phyloP scores from a whole-genome alignment of 2,113 vertebrate species.

The Campylomormyrus tamandua region DNA sequence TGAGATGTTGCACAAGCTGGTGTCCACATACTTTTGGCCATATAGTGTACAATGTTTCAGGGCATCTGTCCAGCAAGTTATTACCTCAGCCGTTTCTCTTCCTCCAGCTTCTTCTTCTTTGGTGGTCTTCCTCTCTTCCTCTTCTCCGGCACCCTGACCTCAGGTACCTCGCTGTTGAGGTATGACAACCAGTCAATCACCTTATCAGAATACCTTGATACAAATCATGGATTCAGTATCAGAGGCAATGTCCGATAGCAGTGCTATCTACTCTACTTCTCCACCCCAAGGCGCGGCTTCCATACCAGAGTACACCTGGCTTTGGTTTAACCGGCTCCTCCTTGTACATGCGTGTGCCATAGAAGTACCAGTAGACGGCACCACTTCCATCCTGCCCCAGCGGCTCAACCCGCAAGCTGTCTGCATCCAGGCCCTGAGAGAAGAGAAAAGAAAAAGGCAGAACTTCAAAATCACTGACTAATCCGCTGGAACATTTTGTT shows the following conservation, averaged over 20 bases:
- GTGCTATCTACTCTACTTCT: neutral
- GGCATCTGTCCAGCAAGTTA: neutral
- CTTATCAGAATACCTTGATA: too few species aligned
- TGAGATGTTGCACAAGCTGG: neutral
- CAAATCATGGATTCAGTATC: neutral
- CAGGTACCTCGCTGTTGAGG: conserved; percentile 46
- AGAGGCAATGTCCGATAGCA: neutral
- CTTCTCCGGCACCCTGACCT: conserved; percentile 57
- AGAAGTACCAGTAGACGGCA: conserved; percentile 98
- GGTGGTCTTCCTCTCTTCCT: conserved; percentile 84
- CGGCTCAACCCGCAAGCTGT: conserved; percentile 90
- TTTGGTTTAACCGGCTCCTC: conserved; percentile 70
- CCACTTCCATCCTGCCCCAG: conserved; percentile 86
- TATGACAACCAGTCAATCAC: neutral
- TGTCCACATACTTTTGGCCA: neutral
- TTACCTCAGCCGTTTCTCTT: conserved; percentile 62
- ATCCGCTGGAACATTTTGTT: neutral
- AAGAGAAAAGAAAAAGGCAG: neutral
- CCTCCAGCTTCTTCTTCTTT: conserved; percentile 79
- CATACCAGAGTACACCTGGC: conserved; percentile 66
- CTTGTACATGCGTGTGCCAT: conserved; percentile 93
- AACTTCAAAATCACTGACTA: neutral
- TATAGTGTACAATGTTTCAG: neutral
- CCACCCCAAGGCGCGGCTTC: neutral
- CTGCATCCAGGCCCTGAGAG: conserved; percentile 82